Base-by-base conservation (phyloP, 2,888 invertebrate genomes). In the Sphinx pinastri region DNA sequence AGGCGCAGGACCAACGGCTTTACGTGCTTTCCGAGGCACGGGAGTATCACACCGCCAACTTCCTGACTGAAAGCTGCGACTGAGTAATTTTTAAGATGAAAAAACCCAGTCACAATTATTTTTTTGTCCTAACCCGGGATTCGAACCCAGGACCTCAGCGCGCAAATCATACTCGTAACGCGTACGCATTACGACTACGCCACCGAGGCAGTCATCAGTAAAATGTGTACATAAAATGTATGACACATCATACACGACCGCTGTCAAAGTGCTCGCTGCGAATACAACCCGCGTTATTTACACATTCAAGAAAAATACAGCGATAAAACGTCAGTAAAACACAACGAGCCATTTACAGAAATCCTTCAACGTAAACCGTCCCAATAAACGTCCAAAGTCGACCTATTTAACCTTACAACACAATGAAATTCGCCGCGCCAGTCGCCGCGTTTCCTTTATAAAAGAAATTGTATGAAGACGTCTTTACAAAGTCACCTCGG, bases 381-480 rank as follows among this genome's bases (percentile, higher is more conserved):
- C 73, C 72, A 76, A 76, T 76, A 75, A 71, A 71, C 73, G 70
- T 71, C 71, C 72, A 70, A 72, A 66, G 45, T 45, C 70, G 67
- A 69, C 71, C 74, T 73, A 76, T 77, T 71, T 73, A 68, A 72
- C 60, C 72, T 70, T 74, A 74, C 38, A 73, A 76, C 73, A 72
- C 73, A 71, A 75, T 70, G 72, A 72, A 74, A 73, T 72, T 63
- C 71, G 70, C 74, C 74, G n/a, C 73, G 59, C 69, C 69, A 71
- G 74, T 73, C 73, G 68, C 68, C 66, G 67, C 68, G 60, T 31
- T 67, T 70, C 72, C 74, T 71, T 71, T 76, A 71, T 73, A 76
- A 77, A 76, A 74, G 75, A 76, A 76, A 77, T 77, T 77, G 74
- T 74, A 70, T 67, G 69, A 70, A 75, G 71, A 68, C 74, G 70